A percentile compares a stretch with the other conserved stretches of the same genome.
These are phyloP conservation scores for Zonitis immaculata DNA, from an alignment of 2,888 invertebrate species.

Conservation along the genomic window DNA sequence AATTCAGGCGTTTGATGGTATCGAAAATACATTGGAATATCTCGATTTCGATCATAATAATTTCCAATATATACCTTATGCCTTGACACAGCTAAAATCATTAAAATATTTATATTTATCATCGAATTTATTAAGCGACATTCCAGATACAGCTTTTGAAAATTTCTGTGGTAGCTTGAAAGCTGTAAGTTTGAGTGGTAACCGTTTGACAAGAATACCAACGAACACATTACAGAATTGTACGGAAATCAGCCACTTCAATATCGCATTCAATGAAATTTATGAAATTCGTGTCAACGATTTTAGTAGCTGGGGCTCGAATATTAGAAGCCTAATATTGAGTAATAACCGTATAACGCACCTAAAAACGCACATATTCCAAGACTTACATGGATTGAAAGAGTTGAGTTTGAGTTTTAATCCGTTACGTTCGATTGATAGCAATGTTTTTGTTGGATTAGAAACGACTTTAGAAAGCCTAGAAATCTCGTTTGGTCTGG, in stretches of 20 bases:
- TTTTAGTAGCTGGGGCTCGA: conserved; percentile 73
- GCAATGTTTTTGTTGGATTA: conserved; percentile 73
- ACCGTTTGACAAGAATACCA: conserved; percentile 71
- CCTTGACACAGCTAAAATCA: conserved; percentile 61
- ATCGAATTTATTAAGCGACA: conserved; percentile 66
- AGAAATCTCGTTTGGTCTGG: conserved; percentile 81
- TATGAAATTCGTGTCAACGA: conserved; percentile 70
- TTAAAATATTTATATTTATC: conserved; percentile 79
- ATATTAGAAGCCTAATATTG: conserved; percentile 73
- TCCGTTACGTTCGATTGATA: conserved; percentile 75
- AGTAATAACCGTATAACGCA: conserved; percentile 79
- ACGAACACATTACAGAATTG: conserved; percentile 64
- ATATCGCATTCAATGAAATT: conserved; percentile 84
- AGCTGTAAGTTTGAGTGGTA: conserved; percentile 76
- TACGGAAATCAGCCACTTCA: conserved; percentile 75
- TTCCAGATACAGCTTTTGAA: conserved; percentile 60
- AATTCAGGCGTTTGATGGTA: conserved; percentile 66
- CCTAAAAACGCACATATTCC: conserved; percentile 66
- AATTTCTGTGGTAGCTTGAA: conserved; percentile 60
- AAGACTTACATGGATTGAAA: conserved; percentile 68
- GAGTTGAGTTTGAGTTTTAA: conserved; percentile 91
- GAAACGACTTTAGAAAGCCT: conserved; percentile 73
- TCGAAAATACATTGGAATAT: conserved; percentile 72
- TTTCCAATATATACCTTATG: conserved; percentile 64
- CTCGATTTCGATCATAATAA: conserved; percentile 79